phyloP scores from a whole-genome alignment of 1,140 invertebrate genomes.

The Onthophagus taurus region DNA sequence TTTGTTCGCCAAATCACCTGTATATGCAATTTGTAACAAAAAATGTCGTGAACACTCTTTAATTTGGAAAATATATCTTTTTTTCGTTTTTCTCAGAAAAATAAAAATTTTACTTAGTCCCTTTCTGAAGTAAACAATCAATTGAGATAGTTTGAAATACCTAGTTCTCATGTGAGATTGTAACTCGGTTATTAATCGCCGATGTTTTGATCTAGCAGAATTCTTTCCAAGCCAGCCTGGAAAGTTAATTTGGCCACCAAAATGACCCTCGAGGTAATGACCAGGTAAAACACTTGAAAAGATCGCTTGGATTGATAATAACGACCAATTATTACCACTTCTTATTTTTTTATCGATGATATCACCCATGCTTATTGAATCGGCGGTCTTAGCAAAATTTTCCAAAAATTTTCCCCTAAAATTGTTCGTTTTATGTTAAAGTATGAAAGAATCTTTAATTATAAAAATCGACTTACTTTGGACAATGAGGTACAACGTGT shows the following conservation, averaged over 20 bases:
- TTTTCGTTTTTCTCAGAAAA: too few relatives aligned
- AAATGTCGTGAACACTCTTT: too few relatives aligned
- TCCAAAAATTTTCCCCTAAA: slow-evolving; percentile 49
- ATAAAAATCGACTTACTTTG: slow-evolving; percentile 45
- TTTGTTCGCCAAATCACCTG: too few relatives aligned
- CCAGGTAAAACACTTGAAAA: slow-evolving; percentile 88
- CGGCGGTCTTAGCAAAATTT: slow-evolving; percentile 67
- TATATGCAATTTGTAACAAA: too few relatives aligned
- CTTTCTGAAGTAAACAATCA: slow-evolving; percentile 10
- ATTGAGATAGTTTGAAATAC: slow-evolving; percentile 39
- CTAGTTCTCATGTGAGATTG: slow-evolving; percentile 69
- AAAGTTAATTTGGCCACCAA: slow-evolving; percentile 75
- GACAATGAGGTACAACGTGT: slow-evolving; percentile 54
- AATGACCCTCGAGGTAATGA: slow-evolving; percentile 67
- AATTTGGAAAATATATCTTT: too few relatives aligned
- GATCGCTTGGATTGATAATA: slow-evolving; percentile 88
- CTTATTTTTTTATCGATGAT: slow-evolving; percentile 75
- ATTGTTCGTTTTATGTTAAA: background rate
- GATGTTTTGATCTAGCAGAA: slow-evolving; percentile 72
- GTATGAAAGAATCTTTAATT: background rate
- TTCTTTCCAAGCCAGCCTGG: slow-evolving; percentile 94
- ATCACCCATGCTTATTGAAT: slow-evolving; percentile 80
- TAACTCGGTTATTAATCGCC: slow-evolving; percentile 73
- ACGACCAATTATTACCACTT: slow-evolving; percentile 67
- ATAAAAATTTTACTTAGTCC: too few relatives aligned